Percentiles rank a stretch among this genome's conserved stretches.
Evolutionary conservation across 2,113 vertebrate genomes (phyloP).

Genomic region (Microtus oregoni): DNA sequence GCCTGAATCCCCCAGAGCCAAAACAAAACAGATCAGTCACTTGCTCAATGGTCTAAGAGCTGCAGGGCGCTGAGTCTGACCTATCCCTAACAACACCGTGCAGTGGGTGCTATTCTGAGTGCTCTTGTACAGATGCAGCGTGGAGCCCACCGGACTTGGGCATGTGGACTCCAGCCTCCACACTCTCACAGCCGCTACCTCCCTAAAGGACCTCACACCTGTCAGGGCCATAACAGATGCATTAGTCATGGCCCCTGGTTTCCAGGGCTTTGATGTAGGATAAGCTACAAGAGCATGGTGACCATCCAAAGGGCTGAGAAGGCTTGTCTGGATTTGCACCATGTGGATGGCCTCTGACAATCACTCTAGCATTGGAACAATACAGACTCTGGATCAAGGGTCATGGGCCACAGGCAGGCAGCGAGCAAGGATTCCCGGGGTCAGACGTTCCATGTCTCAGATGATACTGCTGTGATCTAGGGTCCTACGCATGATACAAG

Average conservation of each 20-base stretch:
- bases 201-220: not conserved
- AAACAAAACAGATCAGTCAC: not conserved
- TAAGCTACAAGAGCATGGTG: not conserved
- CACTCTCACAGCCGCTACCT: not conserved
- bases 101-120: not conserved
- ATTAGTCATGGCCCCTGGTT: slow-evolving; percentile 12
- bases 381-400: slow-evolving; percentile 9
- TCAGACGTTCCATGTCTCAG: not conserved
- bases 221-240: not conserved
- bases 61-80: not conserved
- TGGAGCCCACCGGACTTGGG: not conserved
- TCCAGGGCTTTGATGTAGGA: not conserved
- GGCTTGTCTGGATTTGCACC: not conserved
- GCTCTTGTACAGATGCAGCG: no score
- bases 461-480: not conserved
- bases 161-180: not conserved
- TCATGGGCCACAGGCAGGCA: not conserved
- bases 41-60: not conserved
- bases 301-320: not conserved
- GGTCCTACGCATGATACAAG: not conserved
- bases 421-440: not conserved
- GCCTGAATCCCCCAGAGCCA: not conserved
- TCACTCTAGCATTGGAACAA: not conserved
- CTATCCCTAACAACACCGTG: not conserved
- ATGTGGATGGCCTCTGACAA: not conserved